These are phyloP conservation scores for Agriopis aurantiaria DNA, from an alignment of 2,888 invertebrate species.

Conservation along the genomic window DNA sequence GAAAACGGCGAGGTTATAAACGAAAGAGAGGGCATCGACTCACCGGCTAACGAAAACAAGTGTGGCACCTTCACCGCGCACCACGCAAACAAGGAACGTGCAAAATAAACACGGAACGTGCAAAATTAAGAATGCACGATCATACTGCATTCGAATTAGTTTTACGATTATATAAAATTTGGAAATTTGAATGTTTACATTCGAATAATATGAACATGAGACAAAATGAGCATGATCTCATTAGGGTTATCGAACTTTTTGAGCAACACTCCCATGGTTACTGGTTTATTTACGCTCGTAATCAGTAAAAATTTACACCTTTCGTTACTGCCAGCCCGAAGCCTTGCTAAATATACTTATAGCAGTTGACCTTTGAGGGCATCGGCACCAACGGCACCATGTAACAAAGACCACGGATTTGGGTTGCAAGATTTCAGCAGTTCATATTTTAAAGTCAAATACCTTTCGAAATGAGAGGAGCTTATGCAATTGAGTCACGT, in stretches of 20 bases:
- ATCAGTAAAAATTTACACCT: conserved; percentile 79
- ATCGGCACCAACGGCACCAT: conserved; percentile 66
- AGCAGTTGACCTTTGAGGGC: conserved; percentile 70
- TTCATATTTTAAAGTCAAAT: conserved; percentile 66
- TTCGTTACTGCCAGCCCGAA: conserved; percentile 57
- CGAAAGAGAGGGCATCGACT: conserved; percentile 67
- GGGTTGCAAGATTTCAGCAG: conserved; percentile 69
- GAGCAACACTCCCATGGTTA: conserved; percentile 59
- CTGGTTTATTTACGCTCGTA: conserved; percentile 70
- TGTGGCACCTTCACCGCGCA: conserved; percentile 50
- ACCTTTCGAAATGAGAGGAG: conserved; percentile 22
- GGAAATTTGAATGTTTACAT: conserved; percentile 7
- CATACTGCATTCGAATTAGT: conserved; percentile 12
- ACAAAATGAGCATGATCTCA: conserved; percentile 48
- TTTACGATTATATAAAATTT: conserved; percentile 11
- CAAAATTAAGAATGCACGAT: conserved; percentile 20
- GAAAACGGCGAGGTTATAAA: conserved; percentile 59
- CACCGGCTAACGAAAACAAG: conserved; percentile 56
- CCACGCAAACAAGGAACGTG: conserved; percentile 9
- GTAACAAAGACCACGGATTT: conserved; percentile 68
- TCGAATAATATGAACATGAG: conserved; percentile 17
- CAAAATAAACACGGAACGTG: conserved; percentile 36
- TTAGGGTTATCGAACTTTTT: conserved; percentile 69
- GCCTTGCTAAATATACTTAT: conserved; percentile 70
- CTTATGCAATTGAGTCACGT: conserved; percentile 29